These are phyloP conservation scores for Taenaris catops DNA, from an alignment of 2,888 invertebrate genomes.

Conservation along the genomic window DNA sequence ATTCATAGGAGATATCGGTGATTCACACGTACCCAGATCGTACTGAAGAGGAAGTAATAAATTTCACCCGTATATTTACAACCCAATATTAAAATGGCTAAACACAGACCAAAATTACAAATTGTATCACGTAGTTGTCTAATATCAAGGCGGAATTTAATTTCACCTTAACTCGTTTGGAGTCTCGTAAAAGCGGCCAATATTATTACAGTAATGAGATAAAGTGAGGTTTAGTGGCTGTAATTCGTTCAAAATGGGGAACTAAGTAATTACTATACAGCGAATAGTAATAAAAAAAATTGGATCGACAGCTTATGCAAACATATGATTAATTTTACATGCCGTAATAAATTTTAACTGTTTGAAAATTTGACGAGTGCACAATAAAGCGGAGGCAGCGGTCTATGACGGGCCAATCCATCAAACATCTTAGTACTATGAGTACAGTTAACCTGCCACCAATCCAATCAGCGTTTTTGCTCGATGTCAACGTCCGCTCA, in stretches of 20 bases:
- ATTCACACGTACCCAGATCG: constrained; percentile 2
- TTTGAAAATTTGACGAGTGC: constrained; percentile 47
- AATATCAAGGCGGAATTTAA: constrained; percentile 15
- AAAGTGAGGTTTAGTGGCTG: constrained; percentile 20
- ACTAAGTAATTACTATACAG: constrained; percentile 30
- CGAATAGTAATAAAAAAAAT: constrained; percentile 35
- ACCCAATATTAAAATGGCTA: constrained; percentile 5
- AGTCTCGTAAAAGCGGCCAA: constrained; percentile 21
- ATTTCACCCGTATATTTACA: constrained; percentile 6
- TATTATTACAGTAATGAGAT: constrained; percentile 25
- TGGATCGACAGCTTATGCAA: constrained; percentile 37
- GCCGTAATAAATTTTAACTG: constrained; percentile 51
- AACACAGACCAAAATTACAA: constrained; percentile 9
- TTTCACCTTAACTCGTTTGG: constrained; percentile 20
- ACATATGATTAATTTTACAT: constrained; percentile 45
- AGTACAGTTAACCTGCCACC: constrained; percentile 43
- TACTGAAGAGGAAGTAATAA: constrained; percentile 9
- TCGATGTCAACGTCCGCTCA: constrained; percentile 55
- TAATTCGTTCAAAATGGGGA: constrained; percentile 30
- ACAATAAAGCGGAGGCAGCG: constrained; percentile 36
- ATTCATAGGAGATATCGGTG: no score
- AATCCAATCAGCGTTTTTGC: constrained; percentile 51
- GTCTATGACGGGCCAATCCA: constrained; percentile 52
- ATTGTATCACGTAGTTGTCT: constrained; percentile 12
- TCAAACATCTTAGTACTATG: constrained; percentile 47